These are phyloP conservation scores for Xestoiulus laeticollis DNA, from an alignment of 2,888 invertebrate genomes.

Conservation along the genomic window DNA sequence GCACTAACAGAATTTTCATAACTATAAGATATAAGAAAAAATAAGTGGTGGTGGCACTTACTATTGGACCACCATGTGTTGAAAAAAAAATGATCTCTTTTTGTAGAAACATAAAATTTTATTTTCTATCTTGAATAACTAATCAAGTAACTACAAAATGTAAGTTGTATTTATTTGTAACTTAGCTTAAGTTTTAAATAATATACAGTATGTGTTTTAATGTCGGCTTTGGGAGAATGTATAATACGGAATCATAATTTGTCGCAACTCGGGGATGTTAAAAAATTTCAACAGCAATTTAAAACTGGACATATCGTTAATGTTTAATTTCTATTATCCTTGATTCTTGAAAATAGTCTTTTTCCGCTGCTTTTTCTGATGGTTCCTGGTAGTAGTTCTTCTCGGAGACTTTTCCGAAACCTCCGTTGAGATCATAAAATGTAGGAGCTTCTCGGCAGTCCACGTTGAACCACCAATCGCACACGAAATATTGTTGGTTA, in stretches of 20 bases:
- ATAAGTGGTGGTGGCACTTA: no score
- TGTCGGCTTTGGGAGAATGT: not conserved
- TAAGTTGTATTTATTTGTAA: not conserved
- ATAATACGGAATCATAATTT: not conserved
- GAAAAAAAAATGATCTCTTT: no score
- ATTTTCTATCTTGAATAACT: not conserved
- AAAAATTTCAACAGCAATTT: not conserved
- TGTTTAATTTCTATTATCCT: conserved; percentile 53
- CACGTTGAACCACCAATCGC: conserved; percentile 95
- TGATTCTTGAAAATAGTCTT: conserved; percentile 55
- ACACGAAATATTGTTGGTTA: conserved; percentile 89
- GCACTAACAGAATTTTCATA: no score
- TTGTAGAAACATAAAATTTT: not conserved
- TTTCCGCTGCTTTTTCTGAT: conserved; percentile 54
- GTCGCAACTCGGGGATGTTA: not conserved
- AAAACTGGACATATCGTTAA: not conserved
- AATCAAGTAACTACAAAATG: not conserved
- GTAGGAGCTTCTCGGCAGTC: conserved; percentile 84
- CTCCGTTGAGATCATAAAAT: conserved; percentile 81
- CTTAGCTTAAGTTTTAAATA: not conserved
- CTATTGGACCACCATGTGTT: no score
- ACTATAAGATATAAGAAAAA: no score
- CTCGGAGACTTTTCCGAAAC: conserved; percentile 53
- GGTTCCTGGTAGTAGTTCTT: conserved; percentile 54
- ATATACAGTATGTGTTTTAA: no score